Base-by-base conservation (phyloP, 1,140 invertebrate genomes). In the Pseudomyrmex concolor region DNA sequence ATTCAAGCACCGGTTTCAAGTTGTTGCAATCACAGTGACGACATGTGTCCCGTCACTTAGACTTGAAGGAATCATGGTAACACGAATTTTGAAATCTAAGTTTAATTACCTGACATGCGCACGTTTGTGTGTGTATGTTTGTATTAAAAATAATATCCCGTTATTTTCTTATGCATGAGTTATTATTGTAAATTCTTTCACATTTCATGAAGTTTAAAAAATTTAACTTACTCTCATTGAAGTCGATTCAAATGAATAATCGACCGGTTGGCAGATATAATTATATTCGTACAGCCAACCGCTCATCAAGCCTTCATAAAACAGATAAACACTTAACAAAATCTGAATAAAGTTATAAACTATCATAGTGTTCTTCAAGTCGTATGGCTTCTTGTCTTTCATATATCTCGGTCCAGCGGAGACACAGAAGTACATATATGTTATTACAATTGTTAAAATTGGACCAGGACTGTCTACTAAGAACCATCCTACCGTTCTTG, bases 271-370 rank as follows among this genome's bases (percentile, higher is more conserved):
- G 92, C 98, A 99, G 4, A 93, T 94, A 90, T 96, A 98, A 93
- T 95, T 97, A 92, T 98, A 98, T 76, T 96, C 95, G 19, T 94
- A 94, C 64, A 95, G 94, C 96, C 96, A 97, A 72, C 96, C 97
- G n/a, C 94, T 92, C 60, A 94, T 92, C 45, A 95, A 90, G 10
- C 95, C 96, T 93, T 97, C 97, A 84, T 96, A 94, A 25, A 97
- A 96, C 55, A 98, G 94, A 87, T 96, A 96, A 59, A 96, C 94
- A 91, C 97, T 97, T 60, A 97, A 90, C 1, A 97, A 51, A 17
- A 98, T 96, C 94, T 98, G 97, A 1, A 96, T 94, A 3, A 97
- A 95, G 89, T 99, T 98, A 93, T 99, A 99, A 13, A 97, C 81
- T 17, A 97, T 95, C 48, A 99, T 95, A 0, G 96, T 93, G 73